These are phyloP conservation scores for Cerceris rybyensis DNA, from an alignment of 2,888 invertebrate species.

Conservation along the genomic window DNA sequence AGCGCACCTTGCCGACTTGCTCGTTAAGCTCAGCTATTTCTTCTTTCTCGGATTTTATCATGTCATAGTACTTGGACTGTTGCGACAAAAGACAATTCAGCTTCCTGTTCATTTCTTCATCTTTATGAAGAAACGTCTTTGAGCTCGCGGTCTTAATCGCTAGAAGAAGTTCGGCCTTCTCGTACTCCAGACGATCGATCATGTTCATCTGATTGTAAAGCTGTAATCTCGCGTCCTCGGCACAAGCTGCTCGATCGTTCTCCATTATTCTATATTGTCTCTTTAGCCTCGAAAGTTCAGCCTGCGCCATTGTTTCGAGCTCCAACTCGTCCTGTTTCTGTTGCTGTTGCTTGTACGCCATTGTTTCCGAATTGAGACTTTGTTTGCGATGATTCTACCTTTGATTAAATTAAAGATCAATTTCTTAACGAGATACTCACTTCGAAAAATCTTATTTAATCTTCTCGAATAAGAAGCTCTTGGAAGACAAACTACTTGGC, in stretches of 20 bases:
- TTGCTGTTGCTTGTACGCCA: conserved; percentile 74
- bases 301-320: conserved; percentile 90
- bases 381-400: conserved; percentile 3
- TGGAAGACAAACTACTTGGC: too few species aligned
- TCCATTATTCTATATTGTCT: conserved; percentile 93
- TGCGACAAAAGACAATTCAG: conserved; percentile 84
- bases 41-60: conserved; percentile 83
- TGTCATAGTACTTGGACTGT: conserved; percentile 83
- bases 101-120: conserved; percentile 83
- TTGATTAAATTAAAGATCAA: not conserved
- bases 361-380: conserved; percentile 46
- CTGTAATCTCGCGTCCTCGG: conserved; percentile 87
- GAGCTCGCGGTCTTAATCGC: conserved; percentile 85
- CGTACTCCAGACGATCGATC: conserved; percentile 85
- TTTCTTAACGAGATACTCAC: too few species aligned
- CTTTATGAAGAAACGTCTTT: conserved; percentile 84
- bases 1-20: conserved; percentile 83
- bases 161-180: conserved; percentile 85
- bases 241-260: conserved; percentile 88
- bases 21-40: conserved; percentile 84
- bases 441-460: too few species aligned
- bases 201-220: conserved; percentile 86
- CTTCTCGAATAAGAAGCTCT: too few species aligned
- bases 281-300: conserved; percentile 90
- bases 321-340: conserved; percentile 86